Evolutionary conservation across 2,888 invertebrate genomes (phyloP).

Genomic region (Orgyia antiqua): DNA sequence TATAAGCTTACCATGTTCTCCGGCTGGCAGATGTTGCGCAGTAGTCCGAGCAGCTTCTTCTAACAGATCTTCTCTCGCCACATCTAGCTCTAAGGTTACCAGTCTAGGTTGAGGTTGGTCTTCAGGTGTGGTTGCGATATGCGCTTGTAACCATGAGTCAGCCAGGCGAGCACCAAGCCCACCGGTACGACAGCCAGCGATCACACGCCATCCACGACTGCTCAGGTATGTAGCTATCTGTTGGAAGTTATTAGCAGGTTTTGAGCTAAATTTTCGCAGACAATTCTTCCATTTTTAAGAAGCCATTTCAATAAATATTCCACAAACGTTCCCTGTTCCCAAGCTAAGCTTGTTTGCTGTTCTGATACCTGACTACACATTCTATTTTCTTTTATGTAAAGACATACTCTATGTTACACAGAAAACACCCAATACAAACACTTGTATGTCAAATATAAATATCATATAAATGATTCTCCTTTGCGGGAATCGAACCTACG

Average conservation of each 20-base stretch:
- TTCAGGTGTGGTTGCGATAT: constrained; percentile 68
- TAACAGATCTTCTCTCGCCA: constrained; percentile 87
- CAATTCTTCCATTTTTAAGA: no score
- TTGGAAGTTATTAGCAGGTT: background rate
- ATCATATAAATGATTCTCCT: no score
- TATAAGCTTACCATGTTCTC: constrained; percentile 82
- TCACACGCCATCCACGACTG: constrained; percentile 85
- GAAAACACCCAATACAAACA: no score
- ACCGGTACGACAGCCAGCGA: constrained; percentile 84
- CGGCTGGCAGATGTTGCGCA: constrained; percentile 88
- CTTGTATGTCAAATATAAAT: no score
- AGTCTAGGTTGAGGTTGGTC: constrained; percentile 74
- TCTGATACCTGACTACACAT: no score
- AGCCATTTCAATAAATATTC: no score
- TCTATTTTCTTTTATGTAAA: no score
- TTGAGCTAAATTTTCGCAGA: no score
- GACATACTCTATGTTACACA: no score
- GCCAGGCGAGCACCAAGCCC: constrained; percentile 80
- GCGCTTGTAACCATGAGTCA: constrained; percentile 76
- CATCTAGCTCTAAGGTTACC: constrained; percentile 86
- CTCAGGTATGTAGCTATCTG: constrained; percentile 85
- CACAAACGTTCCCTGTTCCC: background rate
- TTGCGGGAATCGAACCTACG: no score
- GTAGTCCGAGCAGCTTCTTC: constrained; percentile 88
- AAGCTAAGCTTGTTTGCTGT: no score